A percentile compares a stretch with the other conserved stretches of the same genome.
phyloP scores from a whole-genome alignment of 2,888 invertebrate genomes.

The Arctia plantaginis region DNA sequence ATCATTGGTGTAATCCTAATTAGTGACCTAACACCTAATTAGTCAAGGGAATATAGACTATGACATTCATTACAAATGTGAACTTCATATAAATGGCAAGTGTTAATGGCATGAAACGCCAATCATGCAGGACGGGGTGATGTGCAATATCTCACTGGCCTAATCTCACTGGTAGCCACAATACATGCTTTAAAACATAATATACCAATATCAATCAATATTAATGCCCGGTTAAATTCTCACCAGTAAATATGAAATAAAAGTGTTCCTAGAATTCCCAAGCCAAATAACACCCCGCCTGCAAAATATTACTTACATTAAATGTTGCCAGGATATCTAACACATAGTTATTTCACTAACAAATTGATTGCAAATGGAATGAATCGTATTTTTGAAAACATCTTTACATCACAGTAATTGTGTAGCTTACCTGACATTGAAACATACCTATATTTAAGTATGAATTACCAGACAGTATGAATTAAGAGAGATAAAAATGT shows the following conservation, averaged over 20 bases:
- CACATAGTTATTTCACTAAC: constrained; percentile 30
- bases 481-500: neutral
- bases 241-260: constrained; percentile 1
- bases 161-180: neutral
- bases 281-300: constrained; percentile 31
- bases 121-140: constrained; percentile 34
- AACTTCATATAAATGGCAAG: constrained; percentile 58
- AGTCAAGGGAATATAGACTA: constrained; percentile 52
- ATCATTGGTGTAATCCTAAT: constrained; percentile 42
- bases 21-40: constrained; percentile 49
- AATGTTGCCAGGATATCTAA: constrained; percentile 35
- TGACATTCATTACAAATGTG: constrained; percentile 42
- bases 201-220: neutral
- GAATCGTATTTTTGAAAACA: constrained; percentile 17
- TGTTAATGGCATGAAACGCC: constrained; percentile 52
- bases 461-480: neutral
- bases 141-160: constrained; percentile 13
- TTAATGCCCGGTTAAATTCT: neutral
- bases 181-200: neutral
- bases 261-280: constrained; percentile 2
- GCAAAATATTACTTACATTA: constrained; percentile 23
- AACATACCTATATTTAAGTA: neutral
- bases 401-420: neutral
- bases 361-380: constrained; percentile 41
- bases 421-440: constrained; percentile 1